Base-by-base conservation (phyloP, 2,888 invertebrate species). In the Mystacides longicornis region DNA sequence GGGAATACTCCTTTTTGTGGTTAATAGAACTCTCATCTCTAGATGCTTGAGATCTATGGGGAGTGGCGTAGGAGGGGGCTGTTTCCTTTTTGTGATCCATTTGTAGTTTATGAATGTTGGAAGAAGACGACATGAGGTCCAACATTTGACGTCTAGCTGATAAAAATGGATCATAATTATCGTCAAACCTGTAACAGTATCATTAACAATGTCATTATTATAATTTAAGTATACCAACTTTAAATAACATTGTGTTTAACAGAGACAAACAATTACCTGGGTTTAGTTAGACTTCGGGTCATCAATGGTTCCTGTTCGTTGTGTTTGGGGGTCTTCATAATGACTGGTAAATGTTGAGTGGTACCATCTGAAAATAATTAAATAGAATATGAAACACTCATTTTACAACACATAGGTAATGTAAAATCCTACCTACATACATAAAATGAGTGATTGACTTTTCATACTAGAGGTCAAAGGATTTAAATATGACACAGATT, bases 111-210 rank as follows among this genome's bases (percentile, higher is more conserved):
- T 75, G 71, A 63, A 76, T 70, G 67, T 73, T 75, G 54, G 82
- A 81, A 63, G 83, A 83, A 58, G 83, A 81, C 51, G 85, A 83
- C 72, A 89, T 82, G 31, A 91, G 79, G 67, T 90, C 89, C 72
- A 86, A 84, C 75, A 90, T 82, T 73, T 91, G 90, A 62, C 84
- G 83, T 72, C 89, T 87, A 49, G 90, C 90, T 62, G 85, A 82
- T 63, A 82, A 72, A 71, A 87, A 89, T 51, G 90, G 90, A 71
- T 90, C 86, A 71, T 89, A 89, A 64, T 71, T 77, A 65, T 80
- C 79, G 63, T 76, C 76, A 62, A 73, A 65, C 67, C 77, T 77
- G 75, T 64, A 73, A 45, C 7, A 31, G 14, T 31, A 31, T 31
- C 9, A 31, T 31, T 31, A 31, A 9, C 14, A 9, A 31, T 31